phyloP scores from a whole-genome alignment of 2,888 invertebrate species.

The Harpalus rubripes region DNA sequence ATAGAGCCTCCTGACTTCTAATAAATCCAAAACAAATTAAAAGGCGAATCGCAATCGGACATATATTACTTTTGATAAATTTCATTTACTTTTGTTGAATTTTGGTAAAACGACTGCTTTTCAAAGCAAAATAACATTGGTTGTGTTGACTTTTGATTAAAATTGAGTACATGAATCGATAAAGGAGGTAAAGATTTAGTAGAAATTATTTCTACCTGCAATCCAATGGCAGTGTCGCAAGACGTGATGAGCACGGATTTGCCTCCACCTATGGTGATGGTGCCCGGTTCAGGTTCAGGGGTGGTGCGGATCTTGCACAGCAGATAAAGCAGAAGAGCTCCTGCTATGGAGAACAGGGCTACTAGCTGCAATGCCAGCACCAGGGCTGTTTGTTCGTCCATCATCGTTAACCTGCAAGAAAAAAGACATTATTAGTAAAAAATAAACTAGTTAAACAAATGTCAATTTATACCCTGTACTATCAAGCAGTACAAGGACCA shows the following conservation, averaged over 20 bases:
- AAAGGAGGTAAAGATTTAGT: no score
- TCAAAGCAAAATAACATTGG: no score
- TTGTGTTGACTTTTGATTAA: no score
- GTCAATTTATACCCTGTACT: neutral
- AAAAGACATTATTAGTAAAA: neutral
- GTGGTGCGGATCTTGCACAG: constrained; percentile 85
- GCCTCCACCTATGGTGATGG: constrained; percentile 81
- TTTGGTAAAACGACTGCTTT: no score
- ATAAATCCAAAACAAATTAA: no score
- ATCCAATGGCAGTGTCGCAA: constrained; percentile 88
- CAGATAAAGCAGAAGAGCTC: constrained; percentile 88
- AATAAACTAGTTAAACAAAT: neutral
- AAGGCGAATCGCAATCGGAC: no score
- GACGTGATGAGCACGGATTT: constrained; percentile 89
- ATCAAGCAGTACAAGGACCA: no score
- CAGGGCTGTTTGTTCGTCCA: constrained; percentile 91
- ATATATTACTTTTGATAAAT: no score
- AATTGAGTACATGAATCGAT: no score
- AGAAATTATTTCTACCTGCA: constrained; percentile 83
- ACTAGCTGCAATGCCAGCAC: constrained; percentile 89
- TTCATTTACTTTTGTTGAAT: no score
- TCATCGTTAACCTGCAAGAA: constrained; percentile 73
- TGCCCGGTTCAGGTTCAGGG: constrained; percentile 75
- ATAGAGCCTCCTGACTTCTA: no score
- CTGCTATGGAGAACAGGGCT: constrained; percentile 90